Conservation (phyloP, 1,140 invertebrate species). For the Lordiphosa mommai region DNA sequence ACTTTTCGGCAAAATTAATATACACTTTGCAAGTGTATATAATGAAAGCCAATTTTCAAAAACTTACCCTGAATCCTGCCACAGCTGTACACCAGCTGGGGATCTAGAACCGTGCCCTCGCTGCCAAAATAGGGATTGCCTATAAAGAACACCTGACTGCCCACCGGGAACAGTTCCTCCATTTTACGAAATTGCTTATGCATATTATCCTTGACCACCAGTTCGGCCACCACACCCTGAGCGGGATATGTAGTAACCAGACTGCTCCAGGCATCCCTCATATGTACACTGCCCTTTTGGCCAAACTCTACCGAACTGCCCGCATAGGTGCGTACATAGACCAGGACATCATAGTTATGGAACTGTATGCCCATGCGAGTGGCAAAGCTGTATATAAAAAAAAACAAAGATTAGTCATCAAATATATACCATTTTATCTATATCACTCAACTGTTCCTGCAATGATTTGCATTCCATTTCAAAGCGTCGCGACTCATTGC, state of each 20-base stretch:
- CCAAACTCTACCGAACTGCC: conserved; percentile 84
- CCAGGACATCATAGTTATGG: conserved; percentile 85
- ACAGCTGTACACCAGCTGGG: conserved; percentile 51
- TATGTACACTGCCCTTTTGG: conserved; percentile 74
- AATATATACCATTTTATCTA: too few species aligned
- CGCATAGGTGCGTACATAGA: conserved; percentile 87
- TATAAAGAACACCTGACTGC: conserved; percentile 87
- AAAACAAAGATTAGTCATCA: background rate
- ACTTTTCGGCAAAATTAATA: too few species aligned
- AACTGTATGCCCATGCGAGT: conserved; percentile 87
- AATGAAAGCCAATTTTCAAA: too few species aligned
- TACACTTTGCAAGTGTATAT: too few species aligned
- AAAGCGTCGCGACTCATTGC: conserved; percentile 48
- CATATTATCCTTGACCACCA: conserved; percentile 33
- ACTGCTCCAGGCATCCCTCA: conserved; percentile 46
- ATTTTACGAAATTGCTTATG: conserved; percentile 79
- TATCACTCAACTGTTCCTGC: conserved; percentile 71
- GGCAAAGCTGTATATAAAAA: conserved; percentile 82
- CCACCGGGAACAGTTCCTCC: conserved; percentile 86
- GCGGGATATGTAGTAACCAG: conserved; percentile 82
- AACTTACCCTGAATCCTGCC: conserved; percentile 63
- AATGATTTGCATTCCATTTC: conserved; percentile 49
- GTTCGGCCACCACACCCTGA: conserved; percentile 49
- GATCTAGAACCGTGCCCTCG: conserved; percentile 84
- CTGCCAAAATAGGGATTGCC: conserved; percentile 90